Evolutionary conservation across 2,797 vertebrate species (phyloP).

Genomic region (Scolopax bukidnonensis): DNA sequence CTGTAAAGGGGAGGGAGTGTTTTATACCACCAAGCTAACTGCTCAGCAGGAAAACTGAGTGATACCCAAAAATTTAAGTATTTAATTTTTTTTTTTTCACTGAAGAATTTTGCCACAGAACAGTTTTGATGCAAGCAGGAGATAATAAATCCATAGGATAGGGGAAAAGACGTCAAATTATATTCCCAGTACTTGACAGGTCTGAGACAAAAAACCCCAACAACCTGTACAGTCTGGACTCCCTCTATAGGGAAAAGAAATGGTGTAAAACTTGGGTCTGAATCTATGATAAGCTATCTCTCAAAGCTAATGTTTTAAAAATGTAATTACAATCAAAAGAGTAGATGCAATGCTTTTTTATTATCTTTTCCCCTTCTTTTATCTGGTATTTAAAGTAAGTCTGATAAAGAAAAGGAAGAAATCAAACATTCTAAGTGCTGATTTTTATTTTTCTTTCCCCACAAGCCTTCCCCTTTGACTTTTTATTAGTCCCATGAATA

Average conservation of each 20-base stretch:
- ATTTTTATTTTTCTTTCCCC: background rate
- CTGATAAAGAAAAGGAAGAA: background rate
- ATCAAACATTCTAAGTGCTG: background rate
- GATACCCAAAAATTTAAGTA: background rate
- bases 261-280: background rate
- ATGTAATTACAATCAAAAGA: background rate
- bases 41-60: background rate
- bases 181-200: background rate
- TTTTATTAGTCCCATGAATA: conserved; percentile 53
- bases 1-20: background rate
- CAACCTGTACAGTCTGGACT: background rate
- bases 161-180: background rate
- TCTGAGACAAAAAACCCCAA: background rate
- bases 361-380: background rate
- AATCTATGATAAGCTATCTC: background rate
- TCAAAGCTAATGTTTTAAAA: background rate
- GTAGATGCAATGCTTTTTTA: background rate
- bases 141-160: background rate
- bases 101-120: background rate
- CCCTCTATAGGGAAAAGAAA: background rate
- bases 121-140: background rate
- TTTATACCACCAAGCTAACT: background rate
- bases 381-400: background rate
- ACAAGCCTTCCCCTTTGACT: background rate
- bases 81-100: background rate